Percentiles rank a stretch among this genome's conserved stretches.
These are phyloP conservation scores for Syrista parreyssii DNA, from an alignment of 2,888 invertebrate genomes.

Conservation along the genomic window DNA sequence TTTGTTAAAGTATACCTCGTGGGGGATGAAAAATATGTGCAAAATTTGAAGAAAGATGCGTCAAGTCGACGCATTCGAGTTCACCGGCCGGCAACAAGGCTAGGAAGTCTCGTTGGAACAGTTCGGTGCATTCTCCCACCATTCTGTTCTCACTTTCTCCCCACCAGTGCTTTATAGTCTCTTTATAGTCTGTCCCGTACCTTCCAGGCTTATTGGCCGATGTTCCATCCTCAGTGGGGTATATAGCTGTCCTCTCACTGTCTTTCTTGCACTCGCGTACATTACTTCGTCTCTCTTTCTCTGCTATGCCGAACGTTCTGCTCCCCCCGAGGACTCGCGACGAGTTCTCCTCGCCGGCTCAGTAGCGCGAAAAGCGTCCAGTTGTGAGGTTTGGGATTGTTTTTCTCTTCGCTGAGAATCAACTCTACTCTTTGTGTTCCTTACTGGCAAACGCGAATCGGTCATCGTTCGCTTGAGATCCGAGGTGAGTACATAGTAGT, in stretches of 20 bases:
- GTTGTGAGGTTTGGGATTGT: slow-evolving; percentile 4
- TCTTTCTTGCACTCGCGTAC: not conserved
- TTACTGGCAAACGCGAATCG: not conserved
- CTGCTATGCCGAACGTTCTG: not conserved
- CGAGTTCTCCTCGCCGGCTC: slow-evolving; percentile 1
- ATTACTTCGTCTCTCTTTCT: not conserved
- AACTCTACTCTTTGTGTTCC: slow-evolving; percentile 1
- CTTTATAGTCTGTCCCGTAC: not conserved
- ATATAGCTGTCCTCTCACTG: not conserved
- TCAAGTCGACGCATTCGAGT: not conserved
- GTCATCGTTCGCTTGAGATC: not conserved
- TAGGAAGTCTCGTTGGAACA: not conserved
- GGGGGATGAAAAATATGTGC: not conserved
- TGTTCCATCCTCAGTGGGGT: not conserved
- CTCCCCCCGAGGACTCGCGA: not conserved
- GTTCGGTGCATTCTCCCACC: slow-evolving; percentile 6
- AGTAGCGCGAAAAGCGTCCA: slow-evolving; percentile 11
- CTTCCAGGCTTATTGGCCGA: not conserved
- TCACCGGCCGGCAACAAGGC: slow-evolving; percentile 3
- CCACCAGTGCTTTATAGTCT: not conserved
- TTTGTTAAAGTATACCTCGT: not conserved
- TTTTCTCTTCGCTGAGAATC: not conserved
- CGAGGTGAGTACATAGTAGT: not conserved
- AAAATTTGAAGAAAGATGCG: not conserved
- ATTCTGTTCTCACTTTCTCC: not conserved